These are phyloP conservation scores for Dendrocopos noguchii DNA, from an alignment of 2,113 vertebrate genomes.

Conservation along the genomic window DNA sequence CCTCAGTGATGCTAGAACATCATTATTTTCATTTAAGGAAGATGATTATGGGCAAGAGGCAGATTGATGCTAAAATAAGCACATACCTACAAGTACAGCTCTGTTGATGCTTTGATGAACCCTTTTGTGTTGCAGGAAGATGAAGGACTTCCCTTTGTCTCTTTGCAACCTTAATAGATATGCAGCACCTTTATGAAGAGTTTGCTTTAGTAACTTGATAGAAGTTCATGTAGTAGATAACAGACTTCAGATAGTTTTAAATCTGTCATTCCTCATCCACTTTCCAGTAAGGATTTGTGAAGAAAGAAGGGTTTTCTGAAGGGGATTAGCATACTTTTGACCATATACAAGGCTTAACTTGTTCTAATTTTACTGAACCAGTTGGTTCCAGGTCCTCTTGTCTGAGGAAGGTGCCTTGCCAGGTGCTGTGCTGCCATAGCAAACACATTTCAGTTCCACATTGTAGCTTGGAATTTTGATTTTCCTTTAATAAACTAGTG, in stretches of 20 bases:
- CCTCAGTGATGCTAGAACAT: neutral
- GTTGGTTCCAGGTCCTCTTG: neutral
- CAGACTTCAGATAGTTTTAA: neutral
- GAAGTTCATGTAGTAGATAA: conserved; percentile 37
- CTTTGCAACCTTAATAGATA: neutral
- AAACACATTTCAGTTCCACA: neutral
- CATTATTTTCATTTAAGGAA: neutral
- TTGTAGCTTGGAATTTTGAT: neutral
- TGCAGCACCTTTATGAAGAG: neutral
- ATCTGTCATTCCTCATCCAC: neutral
- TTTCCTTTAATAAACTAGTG: neutral
- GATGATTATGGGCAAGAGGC: neutral
- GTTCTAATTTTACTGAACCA: neutral
- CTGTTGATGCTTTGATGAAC: neutral
- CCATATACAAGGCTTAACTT: neutral
- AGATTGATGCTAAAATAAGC: neutral
- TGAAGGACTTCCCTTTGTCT: conserved; percentile 6
- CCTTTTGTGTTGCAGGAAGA: neutral
- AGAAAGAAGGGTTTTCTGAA: neutral
- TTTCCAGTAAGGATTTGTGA: neutral
- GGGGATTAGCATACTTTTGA: neutral
- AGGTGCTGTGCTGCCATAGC: neutral
- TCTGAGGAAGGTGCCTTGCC: neutral
- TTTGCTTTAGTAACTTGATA: conserved; percentile 49
- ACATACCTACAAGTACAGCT: neutral